Base-by-base conservation (phyloP, 2,888 invertebrate genomes). In the Lasioglossum vierecki region DNA sequence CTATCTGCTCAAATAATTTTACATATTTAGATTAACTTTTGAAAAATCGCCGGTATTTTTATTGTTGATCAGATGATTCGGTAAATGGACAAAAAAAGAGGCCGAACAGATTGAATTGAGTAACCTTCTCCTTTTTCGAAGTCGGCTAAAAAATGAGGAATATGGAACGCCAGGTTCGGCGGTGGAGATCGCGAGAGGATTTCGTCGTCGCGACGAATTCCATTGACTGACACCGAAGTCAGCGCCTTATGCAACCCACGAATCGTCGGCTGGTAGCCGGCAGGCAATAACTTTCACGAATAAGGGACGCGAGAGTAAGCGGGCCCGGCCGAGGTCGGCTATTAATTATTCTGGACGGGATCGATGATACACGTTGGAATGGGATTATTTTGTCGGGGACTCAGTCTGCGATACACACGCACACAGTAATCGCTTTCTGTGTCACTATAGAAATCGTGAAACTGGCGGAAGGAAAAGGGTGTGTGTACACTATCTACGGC, bases 321-420 rank as follows among this genome's bases (percentile, higher is more conserved):
- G 39, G 39, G 68, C 30, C 77, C 70, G 70, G 74, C 60, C 68
- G 77, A 66, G 76, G 63, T 60, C n/a, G 46, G 44, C 57, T 68
- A 77, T 85, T 83, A 85, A 85, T 86, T 87, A 82, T 82, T 83
- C 81, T 63, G 35, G 49, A 26, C 66, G 79, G 79, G 76, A 83
- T 79, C 87, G 79, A 78, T 68, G 79, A 76, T 76, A 71, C 72
- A 72, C 75, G 68, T 63, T 53, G 82, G 70, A 80, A 80, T 79
- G 71, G 74, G 78, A 77, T 82, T 82, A 77, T 60, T 82, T 79
- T 53, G 49, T 53, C 60, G 41, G 53, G 53, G 53, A 22, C 22
- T 22, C 22, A n/a, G 53, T 53, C 53, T 53, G 53, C 53, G 53
- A n/a, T 53, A 49, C 6, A 53, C 53, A 1, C 22, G 3, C 53